Conservation (phyloP, 2,113 vertebrate genomes). For the Piaya cayana region DNA sequence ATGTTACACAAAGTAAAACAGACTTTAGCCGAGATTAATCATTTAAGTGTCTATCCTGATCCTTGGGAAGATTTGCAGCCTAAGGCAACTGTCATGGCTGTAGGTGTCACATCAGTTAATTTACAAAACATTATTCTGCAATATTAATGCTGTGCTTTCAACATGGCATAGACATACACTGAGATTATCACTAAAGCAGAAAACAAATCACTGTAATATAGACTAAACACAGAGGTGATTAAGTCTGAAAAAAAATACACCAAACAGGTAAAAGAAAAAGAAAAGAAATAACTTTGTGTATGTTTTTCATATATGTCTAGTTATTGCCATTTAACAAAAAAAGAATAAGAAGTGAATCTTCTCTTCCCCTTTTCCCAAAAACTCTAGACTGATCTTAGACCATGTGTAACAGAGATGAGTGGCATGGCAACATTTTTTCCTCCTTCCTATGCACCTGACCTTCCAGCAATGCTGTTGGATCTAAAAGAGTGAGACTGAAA, state of each 20-base stretch:
- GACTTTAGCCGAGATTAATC: neutral
- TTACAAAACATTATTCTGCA: neutral
- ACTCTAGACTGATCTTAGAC: neutral
- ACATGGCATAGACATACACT: neutral
- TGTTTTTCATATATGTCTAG: neutral
- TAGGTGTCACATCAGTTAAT: neutral
- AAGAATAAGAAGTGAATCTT: neutral
- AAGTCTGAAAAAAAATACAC: neutral
- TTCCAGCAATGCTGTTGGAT: neutral
- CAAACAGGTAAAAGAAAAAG: neutral
- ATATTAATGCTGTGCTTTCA: neutral
- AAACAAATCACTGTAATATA: neutral
- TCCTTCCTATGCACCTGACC: neutral
- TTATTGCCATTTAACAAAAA: neutral
- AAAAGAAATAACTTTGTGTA: accelerated
- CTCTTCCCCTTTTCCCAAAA: neutral
- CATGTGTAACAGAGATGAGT: neutral
- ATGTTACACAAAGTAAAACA: neutral
- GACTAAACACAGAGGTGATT: neutral
- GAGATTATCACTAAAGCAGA: neutral
- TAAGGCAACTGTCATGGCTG: neutral
- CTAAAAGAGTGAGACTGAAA: neutral
- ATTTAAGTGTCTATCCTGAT: neutral
- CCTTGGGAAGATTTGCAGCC: neutral
- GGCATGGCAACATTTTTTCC: neutral